phyloP scores from a whole-genome alignment of 2,888 invertebrate genomes.

The Xylocampa areola region DNA sequence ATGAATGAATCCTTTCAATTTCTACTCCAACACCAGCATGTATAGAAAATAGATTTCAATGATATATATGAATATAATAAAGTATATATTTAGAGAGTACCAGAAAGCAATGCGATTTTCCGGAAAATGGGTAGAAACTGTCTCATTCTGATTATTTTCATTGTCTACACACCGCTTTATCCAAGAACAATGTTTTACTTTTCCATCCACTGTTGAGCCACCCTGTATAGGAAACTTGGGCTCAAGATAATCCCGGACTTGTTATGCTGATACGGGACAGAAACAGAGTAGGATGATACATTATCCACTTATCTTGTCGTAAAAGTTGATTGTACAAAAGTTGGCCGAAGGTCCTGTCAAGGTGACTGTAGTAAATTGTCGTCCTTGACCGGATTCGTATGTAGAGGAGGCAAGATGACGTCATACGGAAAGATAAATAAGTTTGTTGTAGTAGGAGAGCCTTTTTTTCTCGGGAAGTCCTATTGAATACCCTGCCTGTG shows the following conservation, averaged over 20 bases:
- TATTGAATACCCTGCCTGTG: too few relatives aligned
- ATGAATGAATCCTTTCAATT: too few relatives aligned
- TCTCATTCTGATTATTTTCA: too few relatives aligned
- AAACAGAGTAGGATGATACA: conserved; percentile 38
- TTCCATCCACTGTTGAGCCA: background rate
- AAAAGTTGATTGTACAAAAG: conserved; percentile 43
- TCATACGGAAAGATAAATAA: conserved; percentile 7
- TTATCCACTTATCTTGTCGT: conserved; percentile 48
- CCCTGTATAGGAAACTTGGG: conserved; percentile 9
- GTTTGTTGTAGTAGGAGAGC: background rate
- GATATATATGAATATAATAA: too few relatives aligned
- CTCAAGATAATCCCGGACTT: conserved; percentile 27
- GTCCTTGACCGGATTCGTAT: conserved; percentile 25
- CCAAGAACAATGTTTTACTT: conserved; percentile 6
- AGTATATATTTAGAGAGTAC: too few relatives aligned
- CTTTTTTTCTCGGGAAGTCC: too few relatives aligned
- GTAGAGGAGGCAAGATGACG: conserved; percentile 15
- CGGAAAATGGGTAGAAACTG: too few relatives aligned
- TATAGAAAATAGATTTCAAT: too few relatives aligned
- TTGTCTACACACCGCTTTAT: conserved; percentile 1
- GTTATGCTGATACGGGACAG: conserved; percentile 31
- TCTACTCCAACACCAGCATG: too few relatives aligned
- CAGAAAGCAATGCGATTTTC: too few relatives aligned
- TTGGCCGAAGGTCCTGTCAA: conserved; percentile 30
- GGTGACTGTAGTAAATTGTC: conserved; percentile 1